Evolutionary conservation across 2,113 vertebrate species (phyloP), one percentile per base, ranked within the genome.

Genomic region (Probosciger aterrimus): DNA sequence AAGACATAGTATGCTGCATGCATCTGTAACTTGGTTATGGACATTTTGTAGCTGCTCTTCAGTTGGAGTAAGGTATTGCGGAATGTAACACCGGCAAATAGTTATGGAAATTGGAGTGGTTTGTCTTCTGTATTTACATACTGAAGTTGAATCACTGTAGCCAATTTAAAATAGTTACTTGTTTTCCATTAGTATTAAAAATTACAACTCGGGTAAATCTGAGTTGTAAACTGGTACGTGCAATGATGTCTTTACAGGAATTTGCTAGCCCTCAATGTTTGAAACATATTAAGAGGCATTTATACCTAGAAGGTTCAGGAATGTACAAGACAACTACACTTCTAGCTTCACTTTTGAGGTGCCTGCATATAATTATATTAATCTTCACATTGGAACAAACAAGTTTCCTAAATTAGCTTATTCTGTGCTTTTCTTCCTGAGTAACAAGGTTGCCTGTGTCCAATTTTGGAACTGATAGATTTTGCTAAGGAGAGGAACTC

Each of bases 311-410:
- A 73, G 23, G 7, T 55, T 43, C 18, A 71, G 65, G 19, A 63
- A 37, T 35, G 7, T 50, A 7, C 14, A 59, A 33, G 43, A 11
- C 6, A 44, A 8, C 24, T 64, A 15, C 4, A 22, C 0, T 6
- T 63, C 31, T 31, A 31, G 4, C 14, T n/a, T 68, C 5, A 4
- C 14, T 75, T 76, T 50, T 43, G 62, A 68, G 62, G 17, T 59
- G 22, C 18, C 11, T 18, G 5, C 0, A 1, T 20, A 8, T 0
- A 3, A 1, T 37, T 47, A 7, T 8, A n/a, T 49, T 20, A 25
- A 63, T 9, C 8, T 49, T 47, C 30, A 14, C 14, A 11, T 31
- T 18, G 50, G 27, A 31, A 23, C 14, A 33, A 25, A 30, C 5
- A 63, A 4, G 2, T 31, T 71, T 76, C 22, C 22, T 62, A 1